Base-by-base conservation (phyloP, 2,888 invertebrate species). In the Caenorhabditis becei region DNA sequence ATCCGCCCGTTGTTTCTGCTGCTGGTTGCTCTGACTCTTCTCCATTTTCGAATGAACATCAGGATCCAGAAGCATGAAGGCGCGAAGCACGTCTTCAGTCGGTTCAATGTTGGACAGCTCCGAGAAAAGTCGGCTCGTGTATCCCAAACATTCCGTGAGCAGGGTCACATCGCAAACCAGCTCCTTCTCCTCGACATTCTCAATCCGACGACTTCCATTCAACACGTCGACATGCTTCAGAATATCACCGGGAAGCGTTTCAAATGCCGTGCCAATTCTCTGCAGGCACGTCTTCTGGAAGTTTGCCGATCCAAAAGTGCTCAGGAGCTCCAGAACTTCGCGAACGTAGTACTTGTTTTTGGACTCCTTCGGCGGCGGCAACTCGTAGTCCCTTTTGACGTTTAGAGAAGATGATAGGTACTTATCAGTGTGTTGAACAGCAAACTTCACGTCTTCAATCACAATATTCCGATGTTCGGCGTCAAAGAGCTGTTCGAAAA, bases 61-160 rank as follows among this genome's bases (percentile, higher is more conserved):
- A 0, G 41, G n/a, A 14, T 75, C 61, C 18, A 66, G 16, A 5
- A 75, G 75, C 53, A 66, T 51, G 51, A 75, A 67, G 10, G 75
- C 61, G 1, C 37, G 49, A 2, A 66, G 20, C 7, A 53, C 28
- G 1, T 66, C 66, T 11, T 75, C 66, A 1, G 58, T n/a, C 1
- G 58, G 23, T 1, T 23, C 20, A 1, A 14, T 63, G 28, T 41
- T 18, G 0, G 26, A 53, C 4, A 66, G 37, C 41, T 59, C 58
- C 1, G 20, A 10, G 61, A 51, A 28, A 10, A 75, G 66, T 23
- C 75, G 53, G 18, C 61, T 75, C 28, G 53, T 41, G 49, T 59
- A 75, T 16, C 75, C 75, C 0, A 75, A 5, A 11, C 59, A 53
- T 23, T 75, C 75, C 2, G 66, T 26, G 44, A 75, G 75, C n/a